These are phyloP conservation scores for Aphaenogaster floridana DNA, from an alignment of 1,140 invertebrate species.

Conservation along the genomic window DNA sequence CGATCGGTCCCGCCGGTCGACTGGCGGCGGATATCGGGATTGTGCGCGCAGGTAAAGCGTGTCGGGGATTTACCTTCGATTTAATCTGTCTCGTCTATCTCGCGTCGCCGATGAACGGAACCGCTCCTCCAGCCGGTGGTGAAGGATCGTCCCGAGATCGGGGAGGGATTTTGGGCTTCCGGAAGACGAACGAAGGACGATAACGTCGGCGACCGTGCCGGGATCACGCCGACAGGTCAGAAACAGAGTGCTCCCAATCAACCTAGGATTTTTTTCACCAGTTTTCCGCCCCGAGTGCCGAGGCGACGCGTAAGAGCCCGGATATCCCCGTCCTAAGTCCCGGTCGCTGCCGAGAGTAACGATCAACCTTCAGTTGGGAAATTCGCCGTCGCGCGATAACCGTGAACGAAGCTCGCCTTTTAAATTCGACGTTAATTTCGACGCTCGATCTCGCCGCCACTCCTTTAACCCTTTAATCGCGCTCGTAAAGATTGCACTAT, in stretches of 20 bases:
- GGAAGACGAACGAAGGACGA: slow-evolving; percentile 75
- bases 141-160: slow-evolving; percentile 22
- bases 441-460: slow-evolving; percentile 51
- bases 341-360: slow-evolving; percentile 31
- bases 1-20: slow-evolving; percentile 13
- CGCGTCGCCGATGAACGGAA: slow-evolving; percentile 64
- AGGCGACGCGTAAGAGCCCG: slow-evolving; percentile 16
- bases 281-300: not conserved
- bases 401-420: slow-evolving; percentile 33
- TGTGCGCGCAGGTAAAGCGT: slow-evolving; percentile 36
- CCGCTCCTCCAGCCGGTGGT: slow-evolving; percentile 53
- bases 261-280: slow-evolving; percentile 63
- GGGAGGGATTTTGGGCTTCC: slow-evolving; percentile 60
- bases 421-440: slow-evolving; percentile 63
- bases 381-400: slow-evolving; percentile 26
- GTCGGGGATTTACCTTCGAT: slow-evolving; percentile 70
- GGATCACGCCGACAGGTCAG: slow-evolving; percentile 71
- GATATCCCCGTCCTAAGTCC: slow-evolving; percentile 31
- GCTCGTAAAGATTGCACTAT: slow-evolving; percentile 49
- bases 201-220: slow-evolving; percentile 60
- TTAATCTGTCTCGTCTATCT: slow-evolving; percentile 67
- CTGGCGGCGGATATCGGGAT: slow-evolving; percentile 37
- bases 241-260: slow-evolving; percentile 74
- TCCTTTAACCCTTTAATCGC: slow-evolving; percentile 58
- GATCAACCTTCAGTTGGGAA: slow-evolving; percentile 36